phyloP scores from a whole-genome alignment of 2,113 vertebrate genomes.

The Galeopterus variegatus region DNA sequence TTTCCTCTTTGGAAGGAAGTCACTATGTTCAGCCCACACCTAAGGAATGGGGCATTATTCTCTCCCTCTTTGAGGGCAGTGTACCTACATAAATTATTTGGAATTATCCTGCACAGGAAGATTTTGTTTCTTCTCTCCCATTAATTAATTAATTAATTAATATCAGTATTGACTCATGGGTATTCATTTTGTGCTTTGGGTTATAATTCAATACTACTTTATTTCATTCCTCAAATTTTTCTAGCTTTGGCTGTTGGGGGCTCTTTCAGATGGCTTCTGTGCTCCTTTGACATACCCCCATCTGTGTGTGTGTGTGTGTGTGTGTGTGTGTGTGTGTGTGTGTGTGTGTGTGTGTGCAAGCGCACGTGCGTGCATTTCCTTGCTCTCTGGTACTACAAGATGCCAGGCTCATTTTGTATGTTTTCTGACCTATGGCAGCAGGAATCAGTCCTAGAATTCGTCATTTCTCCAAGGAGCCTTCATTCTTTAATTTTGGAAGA shows the following conservation, averaged over 20 bases:
- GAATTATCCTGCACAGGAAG: background rate
- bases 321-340: background rate
- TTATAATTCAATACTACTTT: constrained; percentile 23
- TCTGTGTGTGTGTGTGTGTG: background rate
- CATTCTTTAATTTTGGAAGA: background rate
- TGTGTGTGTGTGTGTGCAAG: background rate
- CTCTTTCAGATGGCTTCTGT: background rate
- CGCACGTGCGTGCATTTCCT: background rate
- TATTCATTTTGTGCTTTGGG: constrained; percentile 37
- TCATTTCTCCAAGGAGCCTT: background rate
- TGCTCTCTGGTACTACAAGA: constrained; percentile 2
- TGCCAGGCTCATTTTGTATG: background rate
- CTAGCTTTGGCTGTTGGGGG: constrained; percentile 13
- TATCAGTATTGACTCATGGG: background rate
- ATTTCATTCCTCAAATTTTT: constrained; percentile 40
- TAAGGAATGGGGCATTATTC: background rate
- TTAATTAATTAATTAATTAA: background rate
- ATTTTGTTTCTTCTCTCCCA: background rate
- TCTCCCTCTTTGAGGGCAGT: background rate
- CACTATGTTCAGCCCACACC: background rate
- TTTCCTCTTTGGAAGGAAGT: background rate
- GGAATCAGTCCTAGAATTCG: background rate
- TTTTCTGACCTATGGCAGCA: background rate
- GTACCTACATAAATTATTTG: constrained; percentile 37
- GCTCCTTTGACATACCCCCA: background rate